Evolutionary conservation across 2,797 vertebrate species (phyloP).

Genomic region (Gobionotothen gibberifrons): DNA sequence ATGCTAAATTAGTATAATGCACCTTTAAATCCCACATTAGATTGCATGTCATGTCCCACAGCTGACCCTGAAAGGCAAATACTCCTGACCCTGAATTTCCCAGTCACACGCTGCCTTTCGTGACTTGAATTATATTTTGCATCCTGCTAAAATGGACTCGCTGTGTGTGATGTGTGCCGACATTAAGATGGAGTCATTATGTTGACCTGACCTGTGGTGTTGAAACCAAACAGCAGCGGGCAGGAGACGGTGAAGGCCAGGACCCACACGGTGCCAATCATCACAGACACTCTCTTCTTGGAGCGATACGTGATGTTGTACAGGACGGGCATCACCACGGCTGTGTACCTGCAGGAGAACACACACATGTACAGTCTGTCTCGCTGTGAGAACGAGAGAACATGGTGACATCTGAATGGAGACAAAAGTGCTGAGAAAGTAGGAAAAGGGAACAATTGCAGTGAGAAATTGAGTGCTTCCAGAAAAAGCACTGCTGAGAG

Average conservation of each 20-base stretch:
- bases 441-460: conserved; percentile 38
- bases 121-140: not conserved
- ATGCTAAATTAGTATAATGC: too few relatives aligned
- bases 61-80: conserved; percentile 13
- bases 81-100: conserved; percentile 19
- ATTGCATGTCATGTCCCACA: conserved; percentile 1
- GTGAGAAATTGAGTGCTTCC: conserved; percentile 1
- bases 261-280: conserved; percentile 93
- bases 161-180: not conserved
- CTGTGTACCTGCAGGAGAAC: conserved; percentile 88
- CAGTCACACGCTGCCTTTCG: not conserved
- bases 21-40: conserved; percentile 12
- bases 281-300: conserved; percentile 89
- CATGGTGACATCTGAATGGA: conserved; percentile 39
- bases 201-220: conserved; percentile 91
- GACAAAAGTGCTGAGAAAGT: conserved; percentile 39
- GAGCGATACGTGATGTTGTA: conserved; percentile 93
- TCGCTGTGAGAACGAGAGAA: not conserved
- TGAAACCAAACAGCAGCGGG: conserved; percentile 94
- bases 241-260: conserved; percentile 93
- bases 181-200: not conserved
- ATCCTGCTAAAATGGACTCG: not conserved
- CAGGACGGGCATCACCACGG: conserved; percentile 94
- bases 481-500: conserved; percentile 45
- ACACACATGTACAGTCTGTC: conserved; percentile 25